phyloP scores from a whole-genome alignment of 2,797 vertebrate genomes.

The Parotocinclus haroldoi region DNA sequence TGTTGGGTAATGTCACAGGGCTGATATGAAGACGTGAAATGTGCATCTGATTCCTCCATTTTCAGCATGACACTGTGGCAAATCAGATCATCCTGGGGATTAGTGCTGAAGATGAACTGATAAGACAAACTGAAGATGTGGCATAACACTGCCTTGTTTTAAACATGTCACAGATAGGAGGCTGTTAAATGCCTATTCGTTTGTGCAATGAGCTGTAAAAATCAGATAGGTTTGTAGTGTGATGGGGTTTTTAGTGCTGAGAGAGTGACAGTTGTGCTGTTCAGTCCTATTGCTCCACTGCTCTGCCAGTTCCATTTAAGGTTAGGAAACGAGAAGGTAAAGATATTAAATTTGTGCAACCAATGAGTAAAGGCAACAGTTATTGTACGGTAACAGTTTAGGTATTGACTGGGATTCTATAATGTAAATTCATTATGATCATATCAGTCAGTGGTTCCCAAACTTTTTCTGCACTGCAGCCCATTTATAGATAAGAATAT shows the following conservation, averaged over 20 bases:
- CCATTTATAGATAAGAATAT: too few species aligned
- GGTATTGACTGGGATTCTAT: neutral
- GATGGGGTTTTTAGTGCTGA: constrained; percentile 39
- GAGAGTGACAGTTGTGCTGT: constrained; percentile 30
- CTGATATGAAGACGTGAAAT: constrained; percentile 69
- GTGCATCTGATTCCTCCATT: constrained; percentile 64
- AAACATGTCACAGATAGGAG: constrained; percentile 47
- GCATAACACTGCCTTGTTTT: constrained; percentile 54
- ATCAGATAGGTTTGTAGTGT: constrained; percentile 29
- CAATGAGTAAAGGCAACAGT: constrained; percentile 7
- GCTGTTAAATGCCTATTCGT: constrained; percentile 39
- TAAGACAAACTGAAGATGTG: constrained; percentile 71
- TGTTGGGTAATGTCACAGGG: constrained; percentile 60
- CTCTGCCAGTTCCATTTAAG: constrained; percentile 27
- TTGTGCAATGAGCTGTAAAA: constrained; percentile 45
- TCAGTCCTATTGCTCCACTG: constrained; percentile 24
- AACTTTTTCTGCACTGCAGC: too few species aligned
- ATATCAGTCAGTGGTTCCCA: too few species aligned
- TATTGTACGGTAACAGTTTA: neutral
- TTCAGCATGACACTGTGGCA: constrained; percentile 58
- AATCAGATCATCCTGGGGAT: constrained; percentile 74
- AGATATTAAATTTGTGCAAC: constrained; percentile 1
- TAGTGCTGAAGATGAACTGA: constrained; percentile 71
- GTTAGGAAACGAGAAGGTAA: constrained; percentile 7
- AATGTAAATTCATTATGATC: too few species aligned